phyloP scores from a whole-genome alignment of 2,888 invertebrate species.

The Parnassius glacialis region DNA sequence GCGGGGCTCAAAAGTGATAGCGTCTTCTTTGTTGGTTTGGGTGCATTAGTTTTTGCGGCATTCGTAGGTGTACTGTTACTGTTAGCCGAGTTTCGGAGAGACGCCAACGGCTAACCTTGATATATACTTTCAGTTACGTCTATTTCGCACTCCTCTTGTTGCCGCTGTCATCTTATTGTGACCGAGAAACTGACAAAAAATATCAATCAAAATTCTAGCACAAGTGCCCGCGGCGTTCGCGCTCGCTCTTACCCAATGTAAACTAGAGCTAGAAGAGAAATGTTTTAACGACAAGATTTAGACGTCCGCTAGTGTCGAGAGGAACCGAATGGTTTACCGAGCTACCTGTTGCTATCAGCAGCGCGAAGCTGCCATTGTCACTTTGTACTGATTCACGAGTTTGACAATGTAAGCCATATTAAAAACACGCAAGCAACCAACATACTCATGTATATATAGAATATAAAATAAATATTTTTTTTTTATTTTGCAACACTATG shows the following conservation, averaged over 20 bases:
- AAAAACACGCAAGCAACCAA: slow-evolving; percentile 19
- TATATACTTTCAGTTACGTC: slow-evolving; percentile 76
- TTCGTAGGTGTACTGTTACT: slow-evolving; percentile 71
- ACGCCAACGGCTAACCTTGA: slow-evolving; percentile 75
- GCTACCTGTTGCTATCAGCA: slow-evolving; percentile 14
- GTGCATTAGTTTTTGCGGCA: slow-evolving; percentile 66
- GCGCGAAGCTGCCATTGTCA: slow-evolving; percentile 8
- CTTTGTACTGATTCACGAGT: slow-evolving; percentile 27
- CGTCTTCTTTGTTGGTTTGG: slow-evolving; percentile 52
- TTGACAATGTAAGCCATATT: slow-evolving; percentile 24
- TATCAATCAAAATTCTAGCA: slow-evolving; percentile 81
- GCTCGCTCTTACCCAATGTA: slow-evolving; percentile 62
- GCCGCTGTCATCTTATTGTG: slow-evolving; percentile 78
- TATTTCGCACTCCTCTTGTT: slow-evolving; percentile 79
- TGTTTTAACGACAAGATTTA: slow-evolving; percentile 44
- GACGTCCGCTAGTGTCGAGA: slow-evolving; percentile 38
- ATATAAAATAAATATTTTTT: slow-evolving; percentile 5
- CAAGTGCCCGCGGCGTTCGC: slow-evolving; percentile 70
- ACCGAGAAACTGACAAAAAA: slow-evolving; percentile 78
- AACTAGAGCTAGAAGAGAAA: slow-evolving; percentile 46
- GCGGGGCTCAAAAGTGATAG: slow-evolving; percentile 62
- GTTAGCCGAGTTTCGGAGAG: slow-evolving; percentile 73
- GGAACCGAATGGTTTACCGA: slow-evolving; percentile 12
- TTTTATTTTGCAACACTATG: not conserved
- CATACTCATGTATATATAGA: slow-evolving; percentile 5